Evolutionary conservation across 2,888 invertebrate genomes (phyloP).

Genomic region (Drosophila prolongata): DNA sequence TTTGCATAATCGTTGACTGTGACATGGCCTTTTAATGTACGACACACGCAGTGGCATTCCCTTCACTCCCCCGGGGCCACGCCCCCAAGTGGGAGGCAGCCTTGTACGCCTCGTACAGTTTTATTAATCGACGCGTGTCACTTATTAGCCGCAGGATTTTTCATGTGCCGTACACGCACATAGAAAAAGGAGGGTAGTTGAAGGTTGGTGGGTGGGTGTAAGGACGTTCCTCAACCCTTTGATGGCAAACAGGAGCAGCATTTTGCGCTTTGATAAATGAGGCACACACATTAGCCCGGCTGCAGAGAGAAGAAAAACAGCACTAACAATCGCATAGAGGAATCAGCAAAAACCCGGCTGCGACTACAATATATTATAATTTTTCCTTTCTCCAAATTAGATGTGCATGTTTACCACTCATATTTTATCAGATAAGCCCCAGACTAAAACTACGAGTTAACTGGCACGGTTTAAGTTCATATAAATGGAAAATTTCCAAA

Average conservation of each 20-base stretch:
- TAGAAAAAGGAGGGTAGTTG: slow-evolving; percentile 10
- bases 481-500: slow-evolving; percentile 25
- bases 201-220: slow-evolving; percentile 3
- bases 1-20: slow-evolving; percentile 68
- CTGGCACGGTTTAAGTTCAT: slow-evolving; percentile 4
- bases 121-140: slow-evolving; percentile 78
- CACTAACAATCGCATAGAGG: slow-evolving; percentile 50
- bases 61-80: slow-evolving; percentile 6
- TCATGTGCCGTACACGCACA: slow-evolving; percentile 62
- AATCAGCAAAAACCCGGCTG: slow-evolving; percentile 52
- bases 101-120: slow-evolving; percentile 45
- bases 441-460: slow-evolving; percentile 12
- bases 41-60: slow-evolving; percentile 45
- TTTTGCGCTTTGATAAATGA: slow-evolving; percentile 76
- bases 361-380: slow-evolving; percentile 57
- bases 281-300: slow-evolving; percentile 49
- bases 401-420: slow-evolving; percentile 76
- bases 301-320: slow-evolving; percentile 38
- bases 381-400: slow-evolving; percentile 63
- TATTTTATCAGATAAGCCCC: slow-evolving; percentile 57
- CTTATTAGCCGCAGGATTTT: slow-evolving; percentile 78
- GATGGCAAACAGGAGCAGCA: slow-evolving; percentile 52
- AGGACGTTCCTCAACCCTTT: slow-evolving; percentile 66
- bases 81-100: slow-evolving; percentile 30
- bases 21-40: slow-evolving; percentile 67